phyloP scores from a whole-genome alignment of 2,888 invertebrate genomes.

The Cheilosia impressa region DNA sequence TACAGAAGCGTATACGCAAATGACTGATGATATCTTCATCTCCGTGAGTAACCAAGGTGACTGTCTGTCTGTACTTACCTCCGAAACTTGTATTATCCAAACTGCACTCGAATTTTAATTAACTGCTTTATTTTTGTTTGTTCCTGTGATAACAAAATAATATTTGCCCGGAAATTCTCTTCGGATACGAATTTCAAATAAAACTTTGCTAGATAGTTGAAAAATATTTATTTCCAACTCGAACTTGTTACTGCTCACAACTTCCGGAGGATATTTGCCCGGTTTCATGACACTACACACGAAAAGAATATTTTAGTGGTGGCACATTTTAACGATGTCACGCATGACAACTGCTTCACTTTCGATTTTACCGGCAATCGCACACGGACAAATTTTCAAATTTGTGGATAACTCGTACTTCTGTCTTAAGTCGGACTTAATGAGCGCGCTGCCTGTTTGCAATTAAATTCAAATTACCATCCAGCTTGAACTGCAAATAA shows the following conservation, averaged over 20 bases:
- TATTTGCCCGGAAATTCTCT: background rate
- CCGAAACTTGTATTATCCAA: slow-evolving; percentile 32
- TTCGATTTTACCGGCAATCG: slow-evolving; percentile 15
- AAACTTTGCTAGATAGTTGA: background rate
- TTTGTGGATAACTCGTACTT: slow-evolving; percentile 6
- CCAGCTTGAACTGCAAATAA: slow-evolving; percentile 20
- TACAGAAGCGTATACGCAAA: background rate
- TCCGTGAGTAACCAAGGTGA: background rate
- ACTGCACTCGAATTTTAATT: background rate
- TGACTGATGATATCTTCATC: background rate
- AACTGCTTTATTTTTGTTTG: background rate
- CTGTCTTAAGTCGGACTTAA: slow-evolving; percentile 30
- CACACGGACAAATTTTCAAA: background rate
- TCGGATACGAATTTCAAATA: background rate
- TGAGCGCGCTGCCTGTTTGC: background rate
- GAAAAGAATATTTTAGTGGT: background rate
- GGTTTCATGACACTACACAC: slow-evolving; percentile 5
- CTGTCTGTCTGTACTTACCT: slow-evolving; percentile 26
- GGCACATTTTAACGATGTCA: slow-evolving; percentile 18
- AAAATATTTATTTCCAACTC: slow-evolving; percentile 28
- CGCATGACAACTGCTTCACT: slow-evolving; percentile 19
- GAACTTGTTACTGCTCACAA: slow-evolving; percentile 3
- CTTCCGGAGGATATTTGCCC: background rate
- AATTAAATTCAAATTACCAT: slow-evolving; percentile 44
- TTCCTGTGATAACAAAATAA: slow-evolving; percentile 12